These are phyloP conservation scores for Microcebus murinus DNA, from an alignment of 2,113 vertebrate genomes.

Conservation along the genomic window DNA sequence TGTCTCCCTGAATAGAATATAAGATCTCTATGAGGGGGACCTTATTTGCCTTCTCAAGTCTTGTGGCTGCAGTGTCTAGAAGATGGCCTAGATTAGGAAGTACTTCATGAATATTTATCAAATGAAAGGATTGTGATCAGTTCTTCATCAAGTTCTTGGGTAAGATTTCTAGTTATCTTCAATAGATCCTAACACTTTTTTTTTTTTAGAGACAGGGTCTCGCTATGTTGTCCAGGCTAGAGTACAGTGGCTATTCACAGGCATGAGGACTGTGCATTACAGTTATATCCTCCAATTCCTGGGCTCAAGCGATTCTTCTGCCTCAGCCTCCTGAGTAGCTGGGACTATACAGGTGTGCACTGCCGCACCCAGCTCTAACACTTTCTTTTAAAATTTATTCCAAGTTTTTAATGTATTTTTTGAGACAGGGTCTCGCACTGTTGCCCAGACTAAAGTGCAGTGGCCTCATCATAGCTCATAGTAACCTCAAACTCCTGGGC, in stretches of 20 bases:
- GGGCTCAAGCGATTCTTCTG: not conserved
- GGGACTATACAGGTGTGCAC: not conserved
- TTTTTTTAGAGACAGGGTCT: not conserved
- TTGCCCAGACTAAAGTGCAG: not conserved
- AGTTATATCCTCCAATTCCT: no score
- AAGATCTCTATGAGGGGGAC: not conserved
- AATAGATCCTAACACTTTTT: not conserved
- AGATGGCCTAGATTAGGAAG: not conserved
- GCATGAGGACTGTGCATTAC: no score
- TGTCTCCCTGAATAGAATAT: not conserved
- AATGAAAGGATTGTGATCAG: not conserved
- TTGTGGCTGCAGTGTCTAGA: not conserved
- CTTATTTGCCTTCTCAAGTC: not conserved
- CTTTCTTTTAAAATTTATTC: not conserved
- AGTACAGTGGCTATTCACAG: not conserved
- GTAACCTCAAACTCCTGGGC: not conserved
- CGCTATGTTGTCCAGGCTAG: not conserved
- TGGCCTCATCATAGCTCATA: not conserved
- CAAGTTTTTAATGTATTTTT: not conserved
- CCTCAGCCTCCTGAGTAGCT: not conserved
- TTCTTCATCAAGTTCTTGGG: not conserved
- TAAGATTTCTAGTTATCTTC: not conserved
- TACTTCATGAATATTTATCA: not conserved
- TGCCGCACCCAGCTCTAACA: not conserved
- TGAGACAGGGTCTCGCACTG: not conserved